Evolutionary conservation across 2,888 invertebrate species (phyloP), one percentile per base, ranked within the genome.

Genomic region (Apeira syringaria): DNA sequence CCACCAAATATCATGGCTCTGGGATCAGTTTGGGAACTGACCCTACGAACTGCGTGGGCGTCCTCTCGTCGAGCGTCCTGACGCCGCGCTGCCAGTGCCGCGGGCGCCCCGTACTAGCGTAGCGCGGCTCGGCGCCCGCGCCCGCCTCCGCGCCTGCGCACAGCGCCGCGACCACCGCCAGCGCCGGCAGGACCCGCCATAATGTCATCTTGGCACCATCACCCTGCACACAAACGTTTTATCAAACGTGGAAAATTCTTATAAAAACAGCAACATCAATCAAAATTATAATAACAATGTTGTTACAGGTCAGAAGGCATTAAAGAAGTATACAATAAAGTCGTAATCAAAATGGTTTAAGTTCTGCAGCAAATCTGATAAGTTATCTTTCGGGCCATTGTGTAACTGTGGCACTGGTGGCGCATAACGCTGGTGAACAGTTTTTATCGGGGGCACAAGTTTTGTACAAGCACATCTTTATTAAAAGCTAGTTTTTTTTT

Each of bases 171-270:
- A 71, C 72, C 55, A 65, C 57, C 66, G 15, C 15, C 15, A 73
- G 59, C 68, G 72, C 68, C 61, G 72, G 61, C 64, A 74, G 53
- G 49, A 74, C 54, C 64, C 68, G 68, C 75, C 75, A 74, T 70
- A 68, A 64, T 70, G 69, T 80, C 85, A 84, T 84, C 75, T 76
- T 79, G 80, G 71, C 80, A 80, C 85, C 88, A 86, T 87, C 86
- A 87, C 85, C 86, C 88, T 88, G 69, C 17, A 17, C 1, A 17
- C 5, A 4, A 17, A 17, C 17, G 4, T 2, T 5, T 6, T 17
- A 17, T 17, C 5, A 4, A 5, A 1, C 4, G 6, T 17, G 6
- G 6, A 17, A 5, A 17, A 17, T 5, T 4, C 22, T 22, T 3
- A 13, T 20, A 25, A 24, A 25, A 33, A 8, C 6, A 33, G 13